Evolutionary conservation across 1,140 invertebrate genomes (phyloP), one percentile per base, ranked within the genome.

Genomic region (Lepeophtheirus salmonis): DNA sequence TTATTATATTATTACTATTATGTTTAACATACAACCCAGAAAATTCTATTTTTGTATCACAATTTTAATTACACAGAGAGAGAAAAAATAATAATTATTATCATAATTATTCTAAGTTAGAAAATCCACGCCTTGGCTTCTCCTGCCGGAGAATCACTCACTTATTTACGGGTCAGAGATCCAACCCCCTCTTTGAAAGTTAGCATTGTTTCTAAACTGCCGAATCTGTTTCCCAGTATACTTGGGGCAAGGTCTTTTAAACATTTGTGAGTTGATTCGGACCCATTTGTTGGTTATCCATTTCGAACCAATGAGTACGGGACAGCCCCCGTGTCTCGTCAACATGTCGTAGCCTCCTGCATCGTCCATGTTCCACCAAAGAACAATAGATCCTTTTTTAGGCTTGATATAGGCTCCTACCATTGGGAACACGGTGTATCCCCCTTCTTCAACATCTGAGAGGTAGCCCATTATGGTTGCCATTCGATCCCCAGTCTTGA

Each of bases 281-380:
- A 61, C 50, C 59, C 59, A 61, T 26, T 61, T 61, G 51, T 61
- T 61, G n/a, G 59, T 61, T 16, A 61, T 61, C 59, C 59, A 61
- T 25, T 61, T 61, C 16, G 16, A 21, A 14, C 59, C 59, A 18
- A 61, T 26, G 18, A 61, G n/a, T 18, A 61, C 59, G 2, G 59
- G 59, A 41, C 59, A 61, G 4, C 59, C 59, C 20, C 59, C 59
- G 25, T 61, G 59, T 25, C 49, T 14, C 2, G 50, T 54, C 18
- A 53, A 13, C 12, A n/a, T 13, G 50, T 61, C 59, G 17, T 61
- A 26, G n/a, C 50, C 50, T 12, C 59, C 59, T 16, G 50, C 50
- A 24, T 56, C 20, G 18, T 54, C 50, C 59, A 61, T 61, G 23
- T 61, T 61, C 50, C 49, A 56, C 59, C 59, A 61, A 12, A 61